These are phyloP conservation scores for Bombylius major DNA, from an alignment of 2,888 invertebrate genomes.

Conservation along the genomic window DNA sequence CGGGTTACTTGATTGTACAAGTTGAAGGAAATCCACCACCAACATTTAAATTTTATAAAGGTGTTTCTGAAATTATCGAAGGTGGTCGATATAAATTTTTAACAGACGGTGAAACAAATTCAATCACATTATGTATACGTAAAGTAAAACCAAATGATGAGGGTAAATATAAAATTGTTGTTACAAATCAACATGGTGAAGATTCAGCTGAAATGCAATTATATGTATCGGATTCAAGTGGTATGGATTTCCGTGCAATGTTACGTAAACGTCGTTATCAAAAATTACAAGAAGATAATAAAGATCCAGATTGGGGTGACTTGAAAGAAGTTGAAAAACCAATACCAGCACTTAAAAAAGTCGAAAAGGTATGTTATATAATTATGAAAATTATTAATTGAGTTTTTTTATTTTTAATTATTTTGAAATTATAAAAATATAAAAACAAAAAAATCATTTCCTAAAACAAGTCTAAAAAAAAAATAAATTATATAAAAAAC, in stretches of 20 bases:
- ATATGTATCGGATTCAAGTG: conserved; percentile 94
- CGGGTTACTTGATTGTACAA: conserved; percentile 82
- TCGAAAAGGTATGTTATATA: conserved; percentile 67
- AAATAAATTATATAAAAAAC: neutral
- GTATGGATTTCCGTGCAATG: conserved; percentile 98
- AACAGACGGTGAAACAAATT: conserved; percentile 87
- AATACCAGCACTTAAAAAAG: conserved; percentile 76
- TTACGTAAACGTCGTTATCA: conserved; percentile 92
- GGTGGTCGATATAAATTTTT: conserved; percentile 91
- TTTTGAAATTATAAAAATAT: neutral
- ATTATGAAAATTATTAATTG: neutral
- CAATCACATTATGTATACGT: conserved; percentile 86
- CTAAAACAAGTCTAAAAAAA: neutral
- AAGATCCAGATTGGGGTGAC: conserved; percentile 86
- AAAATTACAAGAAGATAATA: conserved; percentile 84
- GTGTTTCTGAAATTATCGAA: conserved; percentile 83
- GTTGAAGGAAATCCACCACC: conserved; percentile 93
- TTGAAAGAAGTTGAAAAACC: conserved; percentile 86
- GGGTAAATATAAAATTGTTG: conserved; percentile 84
- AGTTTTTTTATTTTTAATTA: neutral
- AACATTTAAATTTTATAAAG: conserved; percentile 91
- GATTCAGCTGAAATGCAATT: conserved; percentile 93
- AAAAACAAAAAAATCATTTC: too few relatives aligned
- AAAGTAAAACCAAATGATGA: conserved; percentile 96
- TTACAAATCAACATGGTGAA: conserved; percentile 88